Evolutionary conservation across 2,797 vertebrate genomes (phyloP), one percentile per base, ranked within the genome.

Genomic region (Sciaenops ocellatus): DNA sequence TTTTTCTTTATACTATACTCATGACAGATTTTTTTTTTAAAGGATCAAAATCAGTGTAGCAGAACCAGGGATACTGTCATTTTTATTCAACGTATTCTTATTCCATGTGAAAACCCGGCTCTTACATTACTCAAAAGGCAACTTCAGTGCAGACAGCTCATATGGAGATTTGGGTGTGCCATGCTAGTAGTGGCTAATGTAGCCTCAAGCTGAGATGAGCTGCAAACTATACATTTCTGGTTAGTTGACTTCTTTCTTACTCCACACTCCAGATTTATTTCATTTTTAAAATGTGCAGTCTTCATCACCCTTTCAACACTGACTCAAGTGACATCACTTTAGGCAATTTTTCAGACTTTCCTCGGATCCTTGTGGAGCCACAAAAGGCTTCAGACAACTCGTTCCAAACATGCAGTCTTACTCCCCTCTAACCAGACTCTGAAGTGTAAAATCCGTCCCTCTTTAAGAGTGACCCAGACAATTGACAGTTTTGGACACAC

Each of bases 401-500:
- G 20, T 24, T 16, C n/a, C 64, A 51, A 7, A 24, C 8, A 54
- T 41, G n/a, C 34, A 55, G 17, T 6, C 3, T 13, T 5, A 2
- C 26, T 48, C 6, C 5, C 30, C 46, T 51, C 30, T 71, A 54
- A 9, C 30, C 55, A 60, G 7, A 51, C 46, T 52, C 61, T 30
- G 11, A 54, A 34, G 41, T 38, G 24, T 54, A 13, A 34, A 76
- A 46, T 48, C 5, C 0, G 8, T 50, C 30, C 1, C 8, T 16
- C 18, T 50, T 75, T 44, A 44, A 42, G 34, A 30, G 60, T 64
- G 18, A 70, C 67, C 60, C 52, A 65, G 46, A 72, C 46, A 24
- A 16, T 22, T 48, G 41, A 63, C 67, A 63, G 6, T 41, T 47
- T 67, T 18, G 30, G 34, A 28, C 11, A 28, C n/a, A 38, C 44